These are phyloP conservation scores for Pseudachorutes palmiensis DNA, from an alignment of 1,140 invertebrate species.

Conservation along the genomic window DNA sequence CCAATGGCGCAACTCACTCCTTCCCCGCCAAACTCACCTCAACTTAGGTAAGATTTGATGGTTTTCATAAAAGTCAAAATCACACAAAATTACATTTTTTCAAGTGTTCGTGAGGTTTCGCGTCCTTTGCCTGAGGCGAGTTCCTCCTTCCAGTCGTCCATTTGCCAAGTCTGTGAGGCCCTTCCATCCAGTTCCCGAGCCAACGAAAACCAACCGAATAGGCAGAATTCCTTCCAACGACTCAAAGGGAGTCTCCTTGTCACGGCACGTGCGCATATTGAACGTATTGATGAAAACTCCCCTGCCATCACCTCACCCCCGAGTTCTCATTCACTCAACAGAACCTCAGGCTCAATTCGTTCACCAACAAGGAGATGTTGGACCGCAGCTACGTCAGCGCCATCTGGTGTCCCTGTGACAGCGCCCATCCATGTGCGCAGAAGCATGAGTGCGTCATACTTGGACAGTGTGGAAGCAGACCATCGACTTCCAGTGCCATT, in stretches of 20 bases:
- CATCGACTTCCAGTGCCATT: slow-evolving; percentile 10
- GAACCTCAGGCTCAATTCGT: slow-evolving; percentile 14
- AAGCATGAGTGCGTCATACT: slow-evolving; percentile 33
- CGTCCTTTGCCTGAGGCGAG: too few relatives aligned
- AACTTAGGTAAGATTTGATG: background rate
- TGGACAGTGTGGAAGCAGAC: slow-evolving; percentile 31
- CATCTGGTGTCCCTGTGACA: slow-evolving; percentile 15
- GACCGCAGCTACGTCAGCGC: background rate
- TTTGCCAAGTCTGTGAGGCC: slow-evolving; percentile 22
- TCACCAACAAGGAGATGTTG: slow-evolving; percentile 24
- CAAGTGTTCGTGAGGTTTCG: background rate
- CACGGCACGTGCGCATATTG: slow-evolving; percentile 26
- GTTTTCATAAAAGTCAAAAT: background rate
- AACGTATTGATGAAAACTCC: slow-evolving; percentile 25
- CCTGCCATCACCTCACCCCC: slow-evolving; percentile 14
- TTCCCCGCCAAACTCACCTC: slow-evolving; percentile 1
- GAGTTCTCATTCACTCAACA: slow-evolving; percentile 7
- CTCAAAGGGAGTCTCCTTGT: slow-evolving; percentile 21
- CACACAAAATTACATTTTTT: background rate
- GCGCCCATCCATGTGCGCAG: slow-evolving; percentile 33
- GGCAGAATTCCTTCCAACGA: slow-evolving; percentile 21
- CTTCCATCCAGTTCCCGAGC: slow-evolving; percentile 12
- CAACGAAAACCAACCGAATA: slow-evolving; percentile 14
- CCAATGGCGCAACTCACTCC: slow-evolving; percentile 1
- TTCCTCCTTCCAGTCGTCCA: slow-evolving; percentile 13